These are phyloP conservation scores for Ochlodes sylvanus DNA, from an alignment of 2,888 invertebrate species.

Conservation along the genomic window DNA sequence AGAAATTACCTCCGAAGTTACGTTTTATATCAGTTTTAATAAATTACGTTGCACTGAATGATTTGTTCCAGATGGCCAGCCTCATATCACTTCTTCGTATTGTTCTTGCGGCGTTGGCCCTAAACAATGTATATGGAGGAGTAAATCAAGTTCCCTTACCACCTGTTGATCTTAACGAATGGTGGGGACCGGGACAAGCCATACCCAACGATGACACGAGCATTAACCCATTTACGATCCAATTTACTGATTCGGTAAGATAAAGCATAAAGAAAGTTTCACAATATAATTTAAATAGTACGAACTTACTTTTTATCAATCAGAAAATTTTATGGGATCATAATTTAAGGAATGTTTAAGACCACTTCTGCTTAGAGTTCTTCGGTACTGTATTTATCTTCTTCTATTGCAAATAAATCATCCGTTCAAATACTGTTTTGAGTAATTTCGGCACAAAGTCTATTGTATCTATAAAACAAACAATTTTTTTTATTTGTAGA, in stretches of 20 bases:
- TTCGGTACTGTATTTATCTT: too few relatives aligned
- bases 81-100: neutral
- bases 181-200: constrained; percentile 85
- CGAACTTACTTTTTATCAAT: too few relatives aligned
- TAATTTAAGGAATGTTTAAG: too few relatives aligned
- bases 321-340: too few relatives aligned
- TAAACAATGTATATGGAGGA: neutral
- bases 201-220: constrained; percentile 68
- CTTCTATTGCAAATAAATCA: too few relatives aligned
- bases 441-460: too few relatives aligned
- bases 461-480: too few relatives aligned
- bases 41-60: neutral
- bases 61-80: neutral
- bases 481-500: constrained; percentile 52
- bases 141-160: constrained; percentile 39
- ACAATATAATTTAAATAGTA: neutral
- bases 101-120: neutral
- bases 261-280: neutral
- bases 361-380: too few relatives aligned
- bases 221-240: constrained; percentile 83
- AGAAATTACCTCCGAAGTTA: too few relatives aligned
- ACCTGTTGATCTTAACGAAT: constrained; percentile 63
- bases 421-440: too few relatives aligned
- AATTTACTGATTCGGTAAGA: constrained; percentile 54
- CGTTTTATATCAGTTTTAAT: too few relatives aligned